These are phyloP conservation scores for Maconellicoccus hirsutus DNA, from an alignment of 1,140 invertebrate species.

Conservation along the genomic window DNA sequence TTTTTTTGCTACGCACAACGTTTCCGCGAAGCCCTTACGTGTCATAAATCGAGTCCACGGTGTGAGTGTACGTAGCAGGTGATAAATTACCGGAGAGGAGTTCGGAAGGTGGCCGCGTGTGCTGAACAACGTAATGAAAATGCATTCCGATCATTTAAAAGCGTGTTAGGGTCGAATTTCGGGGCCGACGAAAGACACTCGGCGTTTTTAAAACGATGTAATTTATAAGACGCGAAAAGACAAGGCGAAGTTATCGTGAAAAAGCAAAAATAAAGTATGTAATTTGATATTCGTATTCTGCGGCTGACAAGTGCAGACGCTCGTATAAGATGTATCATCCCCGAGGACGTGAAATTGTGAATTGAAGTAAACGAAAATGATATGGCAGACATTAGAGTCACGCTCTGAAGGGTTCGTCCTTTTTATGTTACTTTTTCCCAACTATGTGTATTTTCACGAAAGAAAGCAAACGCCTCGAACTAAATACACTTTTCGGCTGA, in stretches of 20 bases:
- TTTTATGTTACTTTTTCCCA: too few species aligned
- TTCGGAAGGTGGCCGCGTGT: too few species aligned
- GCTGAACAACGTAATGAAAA: too few species aligned
- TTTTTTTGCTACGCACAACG: too few species aligned
- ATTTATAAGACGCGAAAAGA: not conserved
- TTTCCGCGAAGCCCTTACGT: too few species aligned
- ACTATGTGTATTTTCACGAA: not conserved
- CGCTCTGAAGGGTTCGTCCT: not conserved
- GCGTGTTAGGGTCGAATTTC: not conserved
- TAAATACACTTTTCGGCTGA: not conserved
- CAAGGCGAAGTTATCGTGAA: not conserved
- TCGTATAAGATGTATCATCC: not conserved
- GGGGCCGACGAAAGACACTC: not conserved
- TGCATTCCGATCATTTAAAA: too few species aligned
- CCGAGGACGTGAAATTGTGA: not conserved
- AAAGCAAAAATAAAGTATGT: not conserved
- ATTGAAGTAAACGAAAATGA: not conserved
- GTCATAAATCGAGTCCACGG: too few species aligned
- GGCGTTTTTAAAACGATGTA: not conserved
- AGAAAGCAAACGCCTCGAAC: not conserved
- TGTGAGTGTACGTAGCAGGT: too few species aligned
- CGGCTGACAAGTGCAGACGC: not conserved
- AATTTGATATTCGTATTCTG: slow-evolving; percentile 9
- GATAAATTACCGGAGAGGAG: too few species aligned
- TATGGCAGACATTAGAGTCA: not conserved